Evolutionary conservation across 2,888 invertebrate species (phyloP), one percentile per base, ranked within the genome.

Genomic region (Napeogenes sylphis): DNA sequence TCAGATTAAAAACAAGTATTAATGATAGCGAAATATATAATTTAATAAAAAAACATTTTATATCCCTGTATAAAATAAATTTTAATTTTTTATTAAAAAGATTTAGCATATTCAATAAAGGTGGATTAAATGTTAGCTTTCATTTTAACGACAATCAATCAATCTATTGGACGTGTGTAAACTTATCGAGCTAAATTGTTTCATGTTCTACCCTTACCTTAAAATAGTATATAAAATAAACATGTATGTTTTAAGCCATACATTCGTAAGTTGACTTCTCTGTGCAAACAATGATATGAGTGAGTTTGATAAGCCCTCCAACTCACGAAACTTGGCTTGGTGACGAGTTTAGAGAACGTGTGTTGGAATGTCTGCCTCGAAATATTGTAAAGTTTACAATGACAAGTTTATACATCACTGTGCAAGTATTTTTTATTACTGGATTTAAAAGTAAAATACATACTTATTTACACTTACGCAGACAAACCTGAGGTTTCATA

Each of bases 261-360:
- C 30, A 51, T 51, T 64, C 66, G 58, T 58, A 51, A 58, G 59
- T 64, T 61, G 35, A 59, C 56, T 59, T 54, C 55, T 56, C 61
- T 59, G 59, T 45, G 46, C 51, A 61, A 64, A 66, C 58, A 64
- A 59, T 59, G 61, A 63, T 63, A 66, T 54, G 46, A 56, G 62
- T 64, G 57, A 68, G 62, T 66, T 66, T 69, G 65, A 68, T 63
- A 64, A 70, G 64, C 51, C 57, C 62, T 66, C 59, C 66, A 66
- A 59, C 61, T 58, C 45, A 56, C 30, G 57, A 59, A 64, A 64
- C 66, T 68, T 66, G 54, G 62, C 66, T 68, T 66, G 54, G 62
- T 53, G 58, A 53, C 35, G 58, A 51, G 51, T 51, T 51, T 35
- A 35, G 35, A 10, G 51, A 21, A 30, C 6, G 51, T 30, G 30